Evolutionary conservation across 2,113 vertebrate species (phyloP), one percentile per base, ranked within the genome.

Genomic region (Melanocharis versteri): DNA sequence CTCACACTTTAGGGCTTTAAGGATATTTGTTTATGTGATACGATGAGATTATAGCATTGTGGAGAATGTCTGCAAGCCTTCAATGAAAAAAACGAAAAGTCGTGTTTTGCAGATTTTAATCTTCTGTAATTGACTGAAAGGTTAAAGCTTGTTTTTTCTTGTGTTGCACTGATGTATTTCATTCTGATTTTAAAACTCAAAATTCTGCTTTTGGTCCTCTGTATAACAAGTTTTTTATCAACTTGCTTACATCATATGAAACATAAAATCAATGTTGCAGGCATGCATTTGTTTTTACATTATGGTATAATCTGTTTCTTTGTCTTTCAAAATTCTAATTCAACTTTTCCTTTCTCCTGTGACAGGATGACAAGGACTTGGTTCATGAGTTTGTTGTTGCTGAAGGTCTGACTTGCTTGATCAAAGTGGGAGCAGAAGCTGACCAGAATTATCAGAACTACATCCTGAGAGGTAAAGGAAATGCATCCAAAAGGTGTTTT

Each of bases 401-500:
- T 35, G 99, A 99, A 97, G 99, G 99, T 80, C 98, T 99, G 97
- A 99, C 98, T 1, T 99, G 99, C 96, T 98, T 99, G 95, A 99
- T 99, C 97, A 99, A 99, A 98, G 99, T 99, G 79, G 99, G 99
- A 94, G 99, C 99, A 5, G 99, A 99, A 90, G 99, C 99, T 0
- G 99, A 99, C 97, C 99, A 99, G 98, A 99, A 99, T 97, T 99
- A 99, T 96, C 99, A 99, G 98, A 99, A 99, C 96, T 99, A 99
- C 98, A 99, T 99, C 93, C 98, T 99, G 90, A 99, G 99, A 98
- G 99, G 99, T 99, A 98, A 62, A 91, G 90, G 85, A 65, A 58
- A 23, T 30, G 19, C 23, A 64, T 58, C 14, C 24, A 40, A 22
- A 84, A 83, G 37, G 56, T 84, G 11, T 3, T 86, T 81, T 73